Percentiles rank a stretch among this genome's conserved stretches.
phyloP scores from a whole-genome alignment of 2,113 vertebrate species.

The Larimichthys polyactis region DNA sequence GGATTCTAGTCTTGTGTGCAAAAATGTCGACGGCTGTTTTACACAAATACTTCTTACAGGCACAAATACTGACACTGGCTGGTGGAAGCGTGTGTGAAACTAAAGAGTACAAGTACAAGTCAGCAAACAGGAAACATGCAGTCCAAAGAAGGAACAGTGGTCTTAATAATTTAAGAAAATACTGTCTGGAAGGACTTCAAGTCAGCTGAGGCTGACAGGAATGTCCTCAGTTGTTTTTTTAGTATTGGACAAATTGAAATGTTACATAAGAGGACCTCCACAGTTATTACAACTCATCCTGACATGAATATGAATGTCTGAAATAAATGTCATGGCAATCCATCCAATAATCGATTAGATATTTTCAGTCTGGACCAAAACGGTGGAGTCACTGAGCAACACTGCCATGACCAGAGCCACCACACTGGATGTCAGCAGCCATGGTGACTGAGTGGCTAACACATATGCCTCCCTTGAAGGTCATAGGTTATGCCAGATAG shows the following conservation, averaged over 20 bases:
- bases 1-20: slow-evolving; percentile 47
- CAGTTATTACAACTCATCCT: neutral
- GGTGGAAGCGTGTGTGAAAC: neutral
- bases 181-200: neutral
- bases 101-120: neutral
- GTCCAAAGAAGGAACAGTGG: neutral
- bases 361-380: neutral
- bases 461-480: too few relatives aligned
- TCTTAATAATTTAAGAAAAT: neutral
- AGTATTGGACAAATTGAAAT: neutral
- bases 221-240: neutral
- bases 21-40: slow-evolving; percentile 8
- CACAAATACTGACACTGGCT: slow-evolving; percentile 14
- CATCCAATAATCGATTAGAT: neutral
- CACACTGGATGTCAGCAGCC: too few relatives aligned
- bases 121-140: neutral
- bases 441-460: too few relatives aligned
- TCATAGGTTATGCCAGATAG: too few relatives aligned
- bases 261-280: too few relatives aligned
- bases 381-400: too few relatives aligned
- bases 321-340: neutral
- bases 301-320: neutral
- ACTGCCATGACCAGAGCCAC: too few relatives aligned
- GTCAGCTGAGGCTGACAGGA: neutral
- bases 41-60: neutral